Conservation (phyloP, 2,888 invertebrate species). For the Dyspetes luteomarginatus region DNA sequence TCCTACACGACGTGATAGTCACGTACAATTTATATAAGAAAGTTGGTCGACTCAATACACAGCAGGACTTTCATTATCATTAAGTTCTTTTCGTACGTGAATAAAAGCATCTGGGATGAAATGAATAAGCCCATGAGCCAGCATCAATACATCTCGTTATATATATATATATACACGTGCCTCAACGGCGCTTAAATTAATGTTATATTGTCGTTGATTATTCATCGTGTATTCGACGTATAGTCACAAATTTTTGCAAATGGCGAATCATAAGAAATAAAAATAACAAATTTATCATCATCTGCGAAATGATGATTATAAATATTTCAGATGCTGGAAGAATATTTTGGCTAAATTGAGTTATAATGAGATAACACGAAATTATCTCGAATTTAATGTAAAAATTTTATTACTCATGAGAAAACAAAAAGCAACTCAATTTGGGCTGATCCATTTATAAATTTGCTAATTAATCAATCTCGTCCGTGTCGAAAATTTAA, state of each 20-base stretch:
- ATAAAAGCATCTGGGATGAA: neutral
- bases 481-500: slow-evolving; percentile 7
- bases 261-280: neutral
- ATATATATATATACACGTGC: too few relatives aligned
- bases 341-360: too few relatives aligned
- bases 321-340: too few relatives aligned
- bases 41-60: slow-evolving; percentile 2
- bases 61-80: slow-evolving; percentile 32
- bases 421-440: too few relatives aligned
- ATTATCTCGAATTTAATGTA: neutral
- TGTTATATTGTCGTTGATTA: neutral
- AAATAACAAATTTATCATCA: neutral
- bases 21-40: neutral
- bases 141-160: slow-evolving; percentile 16
- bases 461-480: neutral
- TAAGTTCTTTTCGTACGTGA: slow-evolving; percentile 11
- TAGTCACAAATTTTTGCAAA: neutral
- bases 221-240: slow-evolving; percentile 8
- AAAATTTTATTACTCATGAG: too few relatives aligned
- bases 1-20: slow-evolving; percentile 13
- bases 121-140: slow-evolving; percentile 1
- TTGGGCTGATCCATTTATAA: neutral
- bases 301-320: too few relatives aligned
- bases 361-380: too few relatives aligned
- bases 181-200: neutral